A percentile compares a stretch with the other conserved stretches of the same genome.
Conservation (phyloP, 2,888 invertebrate species). For the Steromphala cineraria region DNA sequence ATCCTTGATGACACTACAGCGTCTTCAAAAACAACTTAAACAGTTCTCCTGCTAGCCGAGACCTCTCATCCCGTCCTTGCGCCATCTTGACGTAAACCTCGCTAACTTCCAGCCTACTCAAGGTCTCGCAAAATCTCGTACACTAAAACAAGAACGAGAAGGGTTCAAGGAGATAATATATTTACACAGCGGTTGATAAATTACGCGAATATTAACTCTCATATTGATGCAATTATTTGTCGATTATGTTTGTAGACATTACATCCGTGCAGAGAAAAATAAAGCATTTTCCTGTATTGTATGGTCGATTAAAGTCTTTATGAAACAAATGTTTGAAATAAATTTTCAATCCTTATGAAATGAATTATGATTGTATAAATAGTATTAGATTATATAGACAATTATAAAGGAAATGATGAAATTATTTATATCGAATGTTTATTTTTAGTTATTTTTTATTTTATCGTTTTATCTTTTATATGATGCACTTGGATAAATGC, state of each 20-base stretch:
- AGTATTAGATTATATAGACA: neutral
- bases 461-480: too few relatives aligned
- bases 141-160: neutral
- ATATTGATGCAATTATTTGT: neutral
- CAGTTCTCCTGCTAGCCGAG: neutral
- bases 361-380: too few relatives aligned
- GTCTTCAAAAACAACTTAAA: slow-evolving; percentile 4
- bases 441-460: too few relatives aligned
- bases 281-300: too few relatives aligned
- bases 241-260: neutral
- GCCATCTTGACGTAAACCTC: slow-evolving; percentile 6
- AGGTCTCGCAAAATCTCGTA: neutral
- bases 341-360: too few relatives aligned
- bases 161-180: neutral
- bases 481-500: too few relatives aligned
- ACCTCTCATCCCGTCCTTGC: neutral
- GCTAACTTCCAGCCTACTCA: neutral
- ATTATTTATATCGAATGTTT: neutral
- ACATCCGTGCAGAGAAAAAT: too few relatives aligned
- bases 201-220: neutral
- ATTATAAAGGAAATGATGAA: neutral
- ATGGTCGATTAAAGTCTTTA: too few relatives aligned
- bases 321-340: too few relatives aligned
- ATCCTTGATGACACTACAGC: neutral
- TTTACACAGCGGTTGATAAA: neutral